Evolutionary conservation across 1,140 invertebrate genomes (phyloP), one percentile per base, ranked within the genome.

Genomic region (Medauroidea extradentata): DNA sequence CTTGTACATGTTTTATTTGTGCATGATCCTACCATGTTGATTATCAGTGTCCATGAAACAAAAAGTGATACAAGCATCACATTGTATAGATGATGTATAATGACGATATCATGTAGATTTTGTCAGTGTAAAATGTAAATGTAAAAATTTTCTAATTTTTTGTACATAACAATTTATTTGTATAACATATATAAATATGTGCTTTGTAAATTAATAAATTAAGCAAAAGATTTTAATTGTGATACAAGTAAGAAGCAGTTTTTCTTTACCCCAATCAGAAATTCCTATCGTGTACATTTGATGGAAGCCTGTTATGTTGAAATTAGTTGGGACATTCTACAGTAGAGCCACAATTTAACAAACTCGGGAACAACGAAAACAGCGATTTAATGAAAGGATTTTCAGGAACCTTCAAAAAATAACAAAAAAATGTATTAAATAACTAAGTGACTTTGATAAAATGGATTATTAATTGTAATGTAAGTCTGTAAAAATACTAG

Each of bases 81-180:
- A 16, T 19, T 54, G 29, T 18, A 5, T 2, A 27, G 21, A 51
- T 51, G 21, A 11, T 23, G 11, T 21, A 39, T 8, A 55, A 24
- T n/a, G 24, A 14, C 29, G 18, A 38, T 41, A 5, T 53, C 19
- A 27, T 55, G 38, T 24, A 34, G 29, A 24, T 39, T 21, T 23
- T 53, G 52, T 53, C 50, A 41, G 52, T 53, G n/a, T 42, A 14
- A 23, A 42, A 11, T 41, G n/a, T 8, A 27, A 19, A 44, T 55
- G 19, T 24, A 14, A 8, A 18, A 24, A 55, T 46, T 55, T 55
- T 41, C 39, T 46, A 43, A 50, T 57, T 57, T 57, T 57, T 57
- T 57, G 56, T 57, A 57, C 44, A 57, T 57, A 57, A 57, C 54
- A 48, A 25, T 19, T 57, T 50, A 57, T 57, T 57, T 57, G 44